Conservation (phyloP, 2,888 invertebrate genomes). For the Agrotis ipsilon region DNA sequence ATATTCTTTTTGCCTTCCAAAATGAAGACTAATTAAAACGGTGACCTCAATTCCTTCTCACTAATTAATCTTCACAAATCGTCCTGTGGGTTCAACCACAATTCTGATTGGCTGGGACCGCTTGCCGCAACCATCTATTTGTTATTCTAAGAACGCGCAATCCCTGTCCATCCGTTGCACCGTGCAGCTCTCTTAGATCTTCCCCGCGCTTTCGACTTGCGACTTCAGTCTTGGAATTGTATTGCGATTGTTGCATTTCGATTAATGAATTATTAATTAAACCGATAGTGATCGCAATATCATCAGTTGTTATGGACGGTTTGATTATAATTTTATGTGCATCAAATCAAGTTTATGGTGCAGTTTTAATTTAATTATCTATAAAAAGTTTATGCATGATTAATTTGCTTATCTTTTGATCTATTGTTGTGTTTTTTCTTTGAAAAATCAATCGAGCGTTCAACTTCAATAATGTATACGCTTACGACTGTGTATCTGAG, state of each 20-base stretch:
- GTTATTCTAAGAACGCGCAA: constrained; percentile 81
- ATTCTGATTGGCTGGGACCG: constrained; percentile 81
- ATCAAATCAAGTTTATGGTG: constrained; percentile 30
- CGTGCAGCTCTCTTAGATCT: constrained; percentile 78
- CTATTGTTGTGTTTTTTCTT: constrained; percentile 4
- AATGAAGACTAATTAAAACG: constrained; percentile 60
- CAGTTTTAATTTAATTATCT: constrained; percentile 42
- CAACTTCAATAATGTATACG: too few species aligned
- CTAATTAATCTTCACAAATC: constrained; percentile 85
- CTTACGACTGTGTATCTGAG: neutral
- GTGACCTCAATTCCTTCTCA: constrained; percentile 68
- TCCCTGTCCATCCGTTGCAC: constrained; percentile 82
- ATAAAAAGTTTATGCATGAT: constrained; percentile 20
- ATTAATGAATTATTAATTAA: constrained; percentile 68
- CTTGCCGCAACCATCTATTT: constrained; percentile 74
- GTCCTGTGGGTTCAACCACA: constrained; percentile 66
- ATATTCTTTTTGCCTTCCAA: constrained; percentile 45
- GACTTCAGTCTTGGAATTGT: constrained; percentile 58
- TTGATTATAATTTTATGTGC: constrained; percentile 42
- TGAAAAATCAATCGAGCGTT: neutral
- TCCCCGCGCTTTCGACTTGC: constrained; percentile 50
- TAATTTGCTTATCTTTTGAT: constrained; percentile 28
- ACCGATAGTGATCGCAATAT: constrained; percentile 45
- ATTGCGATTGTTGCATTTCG: constrained; percentile 49
- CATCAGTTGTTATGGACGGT: constrained; percentile 37